Conservation (phyloP, 2,888 invertebrate genomes). For the Atrina japonica region DNA sequence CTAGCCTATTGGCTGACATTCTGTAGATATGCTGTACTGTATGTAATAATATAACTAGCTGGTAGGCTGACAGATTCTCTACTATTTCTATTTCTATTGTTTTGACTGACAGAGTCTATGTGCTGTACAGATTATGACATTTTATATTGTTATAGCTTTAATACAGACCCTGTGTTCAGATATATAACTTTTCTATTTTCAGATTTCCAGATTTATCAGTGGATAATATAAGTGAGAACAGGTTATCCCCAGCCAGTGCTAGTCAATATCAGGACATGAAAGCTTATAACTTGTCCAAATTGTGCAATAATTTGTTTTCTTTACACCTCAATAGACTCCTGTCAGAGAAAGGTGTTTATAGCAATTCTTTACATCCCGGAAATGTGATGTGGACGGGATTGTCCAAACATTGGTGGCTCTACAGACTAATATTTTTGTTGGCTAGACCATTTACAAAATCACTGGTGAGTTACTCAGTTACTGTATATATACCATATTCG, state of each 20-base stretch:
- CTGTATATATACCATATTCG: no score
- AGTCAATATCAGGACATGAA: constrained; percentile 90
- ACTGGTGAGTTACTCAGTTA: constrained; percentile 84
- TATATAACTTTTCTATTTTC: constrained; percentile 29
- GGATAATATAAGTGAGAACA: constrained; percentile 79
- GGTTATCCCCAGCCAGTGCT: constrained; percentile 87
- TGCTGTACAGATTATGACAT: no score
- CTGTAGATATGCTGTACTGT: no score
- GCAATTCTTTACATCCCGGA: constrained; percentile 78
- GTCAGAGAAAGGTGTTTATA: constrained; percentile 60
- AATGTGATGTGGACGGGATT: constrained; percentile 92
- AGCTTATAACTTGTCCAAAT: constrained; percentile 93
- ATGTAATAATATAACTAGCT: no score
- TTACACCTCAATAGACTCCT: constrained; percentile 85
- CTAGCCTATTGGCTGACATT: no score
- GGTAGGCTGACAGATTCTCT: no score
- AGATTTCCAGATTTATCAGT: constrained; percentile 75
- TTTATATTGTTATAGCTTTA: no score
- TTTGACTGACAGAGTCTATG: no score
- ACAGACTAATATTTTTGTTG: constrained; percentile 88
- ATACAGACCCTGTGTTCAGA: neutral
- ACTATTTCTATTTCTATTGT: no score
- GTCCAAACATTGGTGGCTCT: constrained; percentile 92
- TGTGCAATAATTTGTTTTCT: constrained; percentile 92
- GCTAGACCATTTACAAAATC: constrained; percentile 97